Percentiles rank a stretch among this genome's conserved stretches.
These are phyloP conservation scores for Albula goreensis DNA, from an alignment of 2,113 vertebrate genomes.

Conservation along the genomic window DNA sequence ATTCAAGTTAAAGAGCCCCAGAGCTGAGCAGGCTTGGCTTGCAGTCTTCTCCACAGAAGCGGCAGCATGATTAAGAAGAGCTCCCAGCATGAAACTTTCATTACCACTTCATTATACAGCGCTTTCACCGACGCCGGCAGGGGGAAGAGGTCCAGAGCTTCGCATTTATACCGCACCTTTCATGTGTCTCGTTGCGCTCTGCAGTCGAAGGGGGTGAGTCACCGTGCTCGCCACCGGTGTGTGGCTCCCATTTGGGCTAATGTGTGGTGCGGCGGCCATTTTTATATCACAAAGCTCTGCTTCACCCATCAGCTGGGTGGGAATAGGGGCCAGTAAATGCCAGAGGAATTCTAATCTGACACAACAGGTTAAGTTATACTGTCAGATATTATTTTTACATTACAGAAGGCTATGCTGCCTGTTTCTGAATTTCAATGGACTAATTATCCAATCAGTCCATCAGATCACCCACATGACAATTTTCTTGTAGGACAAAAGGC, in stretches of 20 bases:
- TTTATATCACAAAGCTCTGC: not conserved
- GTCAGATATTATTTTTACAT: not conserved
- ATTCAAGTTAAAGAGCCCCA: not conserved
- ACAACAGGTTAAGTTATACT: no score
- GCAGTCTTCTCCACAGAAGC: not conserved
- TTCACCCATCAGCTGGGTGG: no score
- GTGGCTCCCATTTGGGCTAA: no score
- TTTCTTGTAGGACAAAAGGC: no score
- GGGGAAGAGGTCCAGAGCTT: not conserved
- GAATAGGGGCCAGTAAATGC: no score
- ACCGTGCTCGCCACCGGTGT: not conserved
- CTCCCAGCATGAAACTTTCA: not conserved
- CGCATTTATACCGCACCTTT: not conserved
- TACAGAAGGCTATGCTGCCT: not conserved
- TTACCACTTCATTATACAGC: not conserved
- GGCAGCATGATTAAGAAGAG: not conserved
- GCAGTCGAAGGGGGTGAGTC: not conserved
- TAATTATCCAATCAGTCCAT: not conserved
- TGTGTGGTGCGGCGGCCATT: not conserved
- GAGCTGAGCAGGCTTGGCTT: not conserved
- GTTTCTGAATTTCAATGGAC: not conserved
- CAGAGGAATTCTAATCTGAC: no score
- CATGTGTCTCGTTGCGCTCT: not conserved
- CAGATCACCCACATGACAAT: no score
- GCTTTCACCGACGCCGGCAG: not conserved